Conservation (phyloP, 2,113 vertebrate genomes). For the Micromys minutus region DNA sequence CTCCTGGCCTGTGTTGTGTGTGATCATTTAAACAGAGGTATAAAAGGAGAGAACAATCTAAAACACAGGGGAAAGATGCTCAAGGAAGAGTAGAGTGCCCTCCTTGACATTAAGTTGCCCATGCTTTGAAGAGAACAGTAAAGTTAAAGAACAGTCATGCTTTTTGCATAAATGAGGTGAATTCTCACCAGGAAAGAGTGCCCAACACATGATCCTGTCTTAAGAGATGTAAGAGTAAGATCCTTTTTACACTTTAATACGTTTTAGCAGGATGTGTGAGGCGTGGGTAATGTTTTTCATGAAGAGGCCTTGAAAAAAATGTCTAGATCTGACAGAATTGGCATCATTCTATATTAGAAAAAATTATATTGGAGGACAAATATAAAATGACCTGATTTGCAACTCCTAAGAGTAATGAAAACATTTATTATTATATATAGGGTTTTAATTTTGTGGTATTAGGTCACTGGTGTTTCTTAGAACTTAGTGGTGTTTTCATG, state of each 20-base stretch:
- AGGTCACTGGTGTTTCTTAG: constrained; percentile 17
- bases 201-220: background rate
- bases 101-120: background rate
- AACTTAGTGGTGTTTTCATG: constrained; percentile 27
- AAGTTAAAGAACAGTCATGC: constrained; percentile 11
- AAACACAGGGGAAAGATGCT: background rate
- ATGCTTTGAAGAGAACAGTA: background rate
- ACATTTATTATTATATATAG: background rate
- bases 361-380: constrained; percentile 19
- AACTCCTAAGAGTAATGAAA: constrained; percentile 25
- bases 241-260: background rate
- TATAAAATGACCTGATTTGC: constrained; percentile 28
- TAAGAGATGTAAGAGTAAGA: background rate
- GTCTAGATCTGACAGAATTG: background rate
- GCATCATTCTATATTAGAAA: background rate
- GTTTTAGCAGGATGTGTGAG: background rate
- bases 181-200: background rate
- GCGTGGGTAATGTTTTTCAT: constrained; percentile 22
- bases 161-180: constrained; percentile 14
- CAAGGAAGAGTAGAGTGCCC: background rate
- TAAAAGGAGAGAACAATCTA: background rate
- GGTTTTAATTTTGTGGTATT: constrained; percentile 39
- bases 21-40: background rate
- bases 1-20: background rate
- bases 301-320: background rate